Evolutionary conservation across 2,888 invertebrate species (phyloP).

Genomic region (Zelleria hepariella): DNA sequence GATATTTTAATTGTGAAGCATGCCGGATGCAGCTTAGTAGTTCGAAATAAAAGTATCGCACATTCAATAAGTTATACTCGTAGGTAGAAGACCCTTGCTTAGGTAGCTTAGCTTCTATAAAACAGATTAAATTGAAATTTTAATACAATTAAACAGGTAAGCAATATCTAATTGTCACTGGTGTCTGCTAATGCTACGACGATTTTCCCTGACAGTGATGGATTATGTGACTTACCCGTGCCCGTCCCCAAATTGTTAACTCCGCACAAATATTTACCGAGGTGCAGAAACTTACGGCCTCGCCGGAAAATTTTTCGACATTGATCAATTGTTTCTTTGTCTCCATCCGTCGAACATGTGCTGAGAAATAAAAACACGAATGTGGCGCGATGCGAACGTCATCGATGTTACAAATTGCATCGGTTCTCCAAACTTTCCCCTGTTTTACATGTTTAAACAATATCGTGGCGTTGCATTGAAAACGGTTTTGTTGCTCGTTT

Average conservation of each 20-base stretch:
- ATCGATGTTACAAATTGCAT: not conserved
- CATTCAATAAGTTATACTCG: not conserved
- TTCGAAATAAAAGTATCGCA: not conserved
- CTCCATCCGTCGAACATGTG: not conserved
- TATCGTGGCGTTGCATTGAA: too few relatives aligned
- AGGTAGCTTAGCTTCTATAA: too few relatives aligned
- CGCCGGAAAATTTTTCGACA: constrained; percentile 27
- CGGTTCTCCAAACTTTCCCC: not conserved
- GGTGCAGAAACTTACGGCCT: constrained; percentile 20
- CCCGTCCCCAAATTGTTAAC: constrained; percentile 41
- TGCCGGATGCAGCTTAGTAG: not conserved
- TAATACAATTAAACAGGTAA: not conserved
- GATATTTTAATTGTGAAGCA: not conserved
- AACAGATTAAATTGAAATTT: not conserved
- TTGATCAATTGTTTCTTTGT: constrained; percentile 21
- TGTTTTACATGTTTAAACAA: too few relatives aligned
- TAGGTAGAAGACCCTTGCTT: too few relatives aligned
- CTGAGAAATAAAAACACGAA: constrained; percentile 2
- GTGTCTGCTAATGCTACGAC: constrained; percentile 7
- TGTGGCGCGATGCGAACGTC: not conserved
- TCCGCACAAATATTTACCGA: constrained; percentile 42
- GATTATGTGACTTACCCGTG: constrained; percentile 31
- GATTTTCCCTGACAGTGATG: constrained; percentile 33
- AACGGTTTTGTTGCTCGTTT: too few relatives aligned
- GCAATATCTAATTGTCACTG: constrained; percentile 6